Conservation (phyloP, 2,113 vertebrate species). For the Ciconia stormi region DNA sequence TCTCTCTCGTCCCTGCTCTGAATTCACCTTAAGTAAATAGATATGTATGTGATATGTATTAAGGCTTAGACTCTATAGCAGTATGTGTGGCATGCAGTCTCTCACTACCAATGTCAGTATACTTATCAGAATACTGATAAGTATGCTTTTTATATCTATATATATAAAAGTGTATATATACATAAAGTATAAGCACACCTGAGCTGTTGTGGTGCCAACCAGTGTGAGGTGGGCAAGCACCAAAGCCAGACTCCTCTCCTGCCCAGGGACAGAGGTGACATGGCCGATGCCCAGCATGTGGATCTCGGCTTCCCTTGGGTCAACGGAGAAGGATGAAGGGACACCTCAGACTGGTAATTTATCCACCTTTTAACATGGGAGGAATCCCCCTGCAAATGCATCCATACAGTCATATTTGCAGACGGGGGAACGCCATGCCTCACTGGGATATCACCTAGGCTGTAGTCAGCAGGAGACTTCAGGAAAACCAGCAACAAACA, state of each 20-base stretch:
- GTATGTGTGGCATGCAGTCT: neutral
- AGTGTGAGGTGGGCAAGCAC: neutral
- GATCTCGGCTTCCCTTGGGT: neutral
- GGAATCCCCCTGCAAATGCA: neutral
- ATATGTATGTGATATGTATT: neutral
- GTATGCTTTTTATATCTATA: neutral
- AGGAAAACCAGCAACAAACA: neutral
- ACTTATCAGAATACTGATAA: neutral
- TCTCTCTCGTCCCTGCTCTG: neutral
- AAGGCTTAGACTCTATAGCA: neutral
- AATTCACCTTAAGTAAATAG: neutral
- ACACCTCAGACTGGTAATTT: neutral
- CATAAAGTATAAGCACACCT: neutral
- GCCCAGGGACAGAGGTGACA: neutral
- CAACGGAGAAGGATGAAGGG: fast-evolving
- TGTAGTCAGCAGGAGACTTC: neutral
- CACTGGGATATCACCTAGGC: neutral
- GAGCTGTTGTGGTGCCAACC: neutral
- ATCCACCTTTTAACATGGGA: neutral
- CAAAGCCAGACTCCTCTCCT: neutral
- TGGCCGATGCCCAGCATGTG: too few species aligned
- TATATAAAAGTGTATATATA: too few species aligned
- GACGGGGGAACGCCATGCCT: fast-evolving
- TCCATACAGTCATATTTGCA: neutral
- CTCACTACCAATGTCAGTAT: fast-evolving